These are phyloP conservation scores for Gallinago stenura DNA, from an alignment of 2,797 vertebrate species.

Conservation along the genomic window DNA sequence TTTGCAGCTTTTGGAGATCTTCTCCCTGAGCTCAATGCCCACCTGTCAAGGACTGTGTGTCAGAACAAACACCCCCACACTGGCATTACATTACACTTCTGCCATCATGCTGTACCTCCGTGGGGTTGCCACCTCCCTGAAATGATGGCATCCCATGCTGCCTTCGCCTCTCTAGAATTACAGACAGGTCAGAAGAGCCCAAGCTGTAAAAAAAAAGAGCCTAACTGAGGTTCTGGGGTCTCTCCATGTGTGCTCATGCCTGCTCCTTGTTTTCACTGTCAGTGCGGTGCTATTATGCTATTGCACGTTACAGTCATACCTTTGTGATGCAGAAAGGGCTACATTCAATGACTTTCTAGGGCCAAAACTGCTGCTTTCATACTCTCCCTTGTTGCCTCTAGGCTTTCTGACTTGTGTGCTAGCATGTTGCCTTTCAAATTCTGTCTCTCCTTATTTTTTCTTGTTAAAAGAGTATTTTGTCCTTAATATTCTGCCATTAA, in stretches of 20 bases:
- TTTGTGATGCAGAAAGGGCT: rapidly evolving
- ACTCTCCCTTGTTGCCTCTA: neutral
- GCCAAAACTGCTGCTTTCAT: neutral
- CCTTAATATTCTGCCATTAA: neutral
- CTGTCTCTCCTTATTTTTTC: neutral
- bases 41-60: neutral
- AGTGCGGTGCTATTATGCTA: neutral
- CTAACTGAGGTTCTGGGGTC: rapidly evolving
- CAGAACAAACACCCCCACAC: neutral
- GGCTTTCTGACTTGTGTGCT: neutral
- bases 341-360: neutral
- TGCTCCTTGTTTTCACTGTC: neutral
- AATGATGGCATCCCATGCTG: neutral
- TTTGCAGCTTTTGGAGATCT: neutral
- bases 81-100: neutral
- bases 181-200: neutral
- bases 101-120: neutral
- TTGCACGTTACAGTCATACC: neutral
- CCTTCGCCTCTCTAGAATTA: neutral
- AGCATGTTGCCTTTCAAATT: neutral
- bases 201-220: neutral
- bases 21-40: neutral
- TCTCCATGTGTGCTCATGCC: rapidly evolving
- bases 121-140: too few species aligned
- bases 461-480: neutral